Base-by-base conservation (phyloP, 2,797 vertebrate genomes). In the Dallia pectoralis region DNA sequence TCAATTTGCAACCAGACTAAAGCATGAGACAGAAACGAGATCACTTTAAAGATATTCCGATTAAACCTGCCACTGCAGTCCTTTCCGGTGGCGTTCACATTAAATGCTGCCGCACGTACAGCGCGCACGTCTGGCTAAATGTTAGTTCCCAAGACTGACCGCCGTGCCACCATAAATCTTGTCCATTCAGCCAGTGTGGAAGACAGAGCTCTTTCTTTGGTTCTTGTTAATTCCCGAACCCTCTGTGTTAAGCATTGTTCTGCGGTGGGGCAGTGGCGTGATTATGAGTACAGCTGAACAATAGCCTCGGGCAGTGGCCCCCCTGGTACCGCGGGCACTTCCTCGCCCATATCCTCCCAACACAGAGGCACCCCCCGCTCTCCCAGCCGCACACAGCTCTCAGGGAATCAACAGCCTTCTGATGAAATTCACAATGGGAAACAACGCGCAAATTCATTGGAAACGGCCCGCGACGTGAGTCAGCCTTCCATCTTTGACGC, bases 361-460 rank as follows among this genome's bases (percentile, higher is more conserved):
- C 62, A 51, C 30, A 11, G 25, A 19, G 77, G 87, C 77, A 89
- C 87, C 92, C 92, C 91, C 91, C 85, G 89, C 81, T 82, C 86
- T 84, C 66, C 70, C 40, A 44, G 7, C 40, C 40, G 77, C 62
- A 56, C 67, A 65, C 59, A 49, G 53, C 53, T 68, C 72, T 44
- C 64, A 62, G 65, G 48, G 56, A 65, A 62, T 9, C 22, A 56
- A 56, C 22, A 9, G 72, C 62, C 63, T 72, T 69, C 67, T 79
- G 70, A 79, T 75, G 66, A 72, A 72, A 79, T 69, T 22, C 69
- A 18, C 56, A 79, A 79, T 65, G 61, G 53, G 44, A 70, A 70
- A 69, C 66, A 69, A 36, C 63, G 63, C 18, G 27, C 4, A 71
- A n/a, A 67, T 53, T 67, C 19, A 27, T 22, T 29, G 5, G 18